These are phyloP conservation scores for Callimorpha dominula DNA, from an alignment of 2,888 invertebrate genomes.

Conservation along the genomic window DNA sequence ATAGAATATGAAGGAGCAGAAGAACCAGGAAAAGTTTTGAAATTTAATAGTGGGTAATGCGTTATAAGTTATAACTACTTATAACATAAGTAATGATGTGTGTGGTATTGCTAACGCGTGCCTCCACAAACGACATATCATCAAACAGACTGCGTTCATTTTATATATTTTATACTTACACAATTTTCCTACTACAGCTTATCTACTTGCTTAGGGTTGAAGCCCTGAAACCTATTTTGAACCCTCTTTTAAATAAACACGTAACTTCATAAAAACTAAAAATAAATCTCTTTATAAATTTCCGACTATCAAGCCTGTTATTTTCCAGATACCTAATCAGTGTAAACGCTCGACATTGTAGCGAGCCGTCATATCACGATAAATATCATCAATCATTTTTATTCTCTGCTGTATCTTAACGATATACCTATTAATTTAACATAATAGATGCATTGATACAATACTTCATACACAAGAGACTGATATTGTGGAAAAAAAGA, in stretches of 20 bases:
- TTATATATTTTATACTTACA: neutral
- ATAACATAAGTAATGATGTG: too few species aligned
- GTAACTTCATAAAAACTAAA: neutral
- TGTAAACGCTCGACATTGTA: slow-evolving; percentile 11
- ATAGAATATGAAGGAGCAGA: neutral
- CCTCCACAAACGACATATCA: neutral
- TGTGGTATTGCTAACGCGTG: neutral
- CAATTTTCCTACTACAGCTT: too few species aligned
- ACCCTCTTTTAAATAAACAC: neutral
- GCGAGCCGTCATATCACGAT: slow-evolving; percentile 13
- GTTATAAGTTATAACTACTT: too few species aligned
- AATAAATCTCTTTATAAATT: neutral
- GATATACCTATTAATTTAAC: slow-evolving; percentile 23
- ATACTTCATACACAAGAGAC: neutral
- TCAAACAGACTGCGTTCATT: neutral
- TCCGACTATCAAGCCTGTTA: neutral
- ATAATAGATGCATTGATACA: slow-evolving; percentile 13
- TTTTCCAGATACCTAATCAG: neutral
- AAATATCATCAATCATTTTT: slow-evolving; percentile 40
- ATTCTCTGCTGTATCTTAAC: slow-evolving; percentile 24
- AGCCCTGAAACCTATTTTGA: neutral
- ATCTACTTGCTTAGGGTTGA: neutral
- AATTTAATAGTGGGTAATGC: neutral
- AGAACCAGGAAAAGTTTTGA: too few species aligned
- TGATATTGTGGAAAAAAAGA: neutral